phyloP scores from a whole-genome alignment of 2,113 vertebrate genomes.

The Gavia stellata region DNA sequence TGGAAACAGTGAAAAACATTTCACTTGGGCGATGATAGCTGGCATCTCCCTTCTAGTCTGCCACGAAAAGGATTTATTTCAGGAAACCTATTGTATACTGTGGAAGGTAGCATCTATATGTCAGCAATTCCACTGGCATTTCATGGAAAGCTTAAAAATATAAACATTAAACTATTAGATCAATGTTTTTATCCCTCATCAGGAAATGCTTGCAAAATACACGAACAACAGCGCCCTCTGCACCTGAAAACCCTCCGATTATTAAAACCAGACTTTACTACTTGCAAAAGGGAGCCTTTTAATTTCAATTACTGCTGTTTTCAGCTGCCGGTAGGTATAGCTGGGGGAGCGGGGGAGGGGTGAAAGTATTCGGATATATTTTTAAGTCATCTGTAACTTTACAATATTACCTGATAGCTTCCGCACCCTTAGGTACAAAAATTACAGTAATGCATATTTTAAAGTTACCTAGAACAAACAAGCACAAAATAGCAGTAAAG shows the following conservation, averaged over 20 bases:
- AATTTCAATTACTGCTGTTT: constrained; percentile 39
- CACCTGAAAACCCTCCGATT: constrained; percentile 43
- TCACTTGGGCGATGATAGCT: constrained; percentile 27
- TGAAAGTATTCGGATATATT: neutral
- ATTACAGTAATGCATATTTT: neutral
- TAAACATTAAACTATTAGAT: constrained; percentile 54
- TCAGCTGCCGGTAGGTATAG: constrained; percentile 14
- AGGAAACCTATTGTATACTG: constrained; percentile 37
- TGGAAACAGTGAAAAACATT: constrained; percentile 55
- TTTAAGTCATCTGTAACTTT: neutral
- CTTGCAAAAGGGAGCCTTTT: constrained; percentile 31
- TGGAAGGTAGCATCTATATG: constrained; percentile 56
- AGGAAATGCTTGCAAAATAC: constrained; percentile 65
- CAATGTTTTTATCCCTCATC: constrained; percentile 26
- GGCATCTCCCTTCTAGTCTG: constrained; percentile 15
- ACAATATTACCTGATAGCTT: neutral
- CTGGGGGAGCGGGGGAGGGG: neutral
- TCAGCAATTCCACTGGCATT: constrained; percentile 49
- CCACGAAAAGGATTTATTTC: constrained; percentile 36
- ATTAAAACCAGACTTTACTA: constrained; percentile 12
- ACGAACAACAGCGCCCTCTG: constrained; percentile 83
- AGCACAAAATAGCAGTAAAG: neutral
- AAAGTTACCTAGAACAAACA: neutral
- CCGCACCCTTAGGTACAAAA: neutral
- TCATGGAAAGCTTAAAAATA: constrained; percentile 59